These are phyloP conservation scores for Zeugodacus cucurbitae DNA, from an alignment of 1,140 invertebrate species.

Conservation along the genomic window DNA sequence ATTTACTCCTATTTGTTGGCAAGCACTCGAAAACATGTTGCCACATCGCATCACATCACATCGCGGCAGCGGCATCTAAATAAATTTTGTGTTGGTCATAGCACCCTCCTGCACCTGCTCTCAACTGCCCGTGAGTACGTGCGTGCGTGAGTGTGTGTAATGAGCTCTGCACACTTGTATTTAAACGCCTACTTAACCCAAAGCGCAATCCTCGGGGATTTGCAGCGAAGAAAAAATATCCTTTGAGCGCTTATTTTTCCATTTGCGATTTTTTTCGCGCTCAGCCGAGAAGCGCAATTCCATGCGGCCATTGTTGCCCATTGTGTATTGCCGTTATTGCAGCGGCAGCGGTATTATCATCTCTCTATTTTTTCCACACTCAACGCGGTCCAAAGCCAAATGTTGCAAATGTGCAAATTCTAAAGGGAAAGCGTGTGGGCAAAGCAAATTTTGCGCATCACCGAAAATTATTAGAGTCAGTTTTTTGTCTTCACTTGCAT, in stretches of 20 bases:
- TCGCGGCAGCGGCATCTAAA: conserved; percentile 3
- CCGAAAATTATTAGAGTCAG: conserved; percentile 42
- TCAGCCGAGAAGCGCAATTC: neutral
- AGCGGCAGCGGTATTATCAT: neutral
- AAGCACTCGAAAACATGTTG: conserved; percentile 22
- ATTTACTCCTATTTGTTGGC: conserved; percentile 35
- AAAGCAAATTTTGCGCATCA: conserved; percentile 41
- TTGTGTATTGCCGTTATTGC: neutral
- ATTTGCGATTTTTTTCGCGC: neutral
- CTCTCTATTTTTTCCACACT: neutral
- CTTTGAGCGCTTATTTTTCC: neutral
- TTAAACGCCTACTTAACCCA: conserved; percentile 36
- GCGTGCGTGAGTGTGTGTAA: neutral
- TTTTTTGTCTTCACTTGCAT: conserved; percentile 21
- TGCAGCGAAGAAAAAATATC: neutral
- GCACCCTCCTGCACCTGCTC: neutral
- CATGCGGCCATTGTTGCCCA: neutral
- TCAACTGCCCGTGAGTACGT: neutral
- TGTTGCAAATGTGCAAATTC: neutral
- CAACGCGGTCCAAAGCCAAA: neutral
- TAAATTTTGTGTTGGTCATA: neutral
- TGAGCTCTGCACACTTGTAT: neutral
- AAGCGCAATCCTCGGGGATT: conserved; percentile 14
- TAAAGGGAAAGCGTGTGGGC: neutral
- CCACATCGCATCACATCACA: neutral